Percentiles rank a stretch among this genome's conserved stretches.
Evolutionary conservation across 2,888 invertebrate genomes (phyloP).

Genomic region (Papilio protenor): DNA sequence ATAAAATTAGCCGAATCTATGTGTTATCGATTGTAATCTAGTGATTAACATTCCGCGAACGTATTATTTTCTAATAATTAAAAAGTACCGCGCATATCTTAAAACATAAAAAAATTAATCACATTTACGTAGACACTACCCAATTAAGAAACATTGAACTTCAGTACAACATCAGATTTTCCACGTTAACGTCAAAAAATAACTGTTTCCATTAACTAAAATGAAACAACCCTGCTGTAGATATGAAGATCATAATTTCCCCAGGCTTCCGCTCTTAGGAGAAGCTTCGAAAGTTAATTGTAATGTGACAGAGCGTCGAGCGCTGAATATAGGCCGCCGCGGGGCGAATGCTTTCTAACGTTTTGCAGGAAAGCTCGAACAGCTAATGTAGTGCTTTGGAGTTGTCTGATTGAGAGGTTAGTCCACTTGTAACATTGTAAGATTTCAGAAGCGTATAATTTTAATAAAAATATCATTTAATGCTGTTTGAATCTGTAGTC

Average conservation of each 20-base stretch:
- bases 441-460: background rate
- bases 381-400: constrained; percentile 11
- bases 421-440: constrained; percentile 6
- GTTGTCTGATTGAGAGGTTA: constrained; percentile 10
- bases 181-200: too few species aligned
- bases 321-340: constrained; percentile 40
- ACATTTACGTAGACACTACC: background rate
- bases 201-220: background rate
- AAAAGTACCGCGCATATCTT: constrained; percentile 1
- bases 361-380: constrained; percentile 38
- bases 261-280: constrained; percentile 34
- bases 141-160: background rate
- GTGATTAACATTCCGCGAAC: constrained; percentile 28
- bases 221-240: background rate
- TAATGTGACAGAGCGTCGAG: constrained; percentile 35
- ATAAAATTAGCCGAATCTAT: background rate
- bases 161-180: background rate
- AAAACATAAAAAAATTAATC: background rate
- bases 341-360: constrained; percentile 40
- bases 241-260: constrained; percentile 31
- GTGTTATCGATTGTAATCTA: constrained; percentile 34
- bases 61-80: constrained; percentile 2
- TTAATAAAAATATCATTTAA: background rate
- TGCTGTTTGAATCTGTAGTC: background rate
- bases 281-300: constrained; percentile 42